Evolutionary conservation across 2,113 vertebrate genomes (phyloP).

Genomic region (Probosciger aterrimus): DNA sequence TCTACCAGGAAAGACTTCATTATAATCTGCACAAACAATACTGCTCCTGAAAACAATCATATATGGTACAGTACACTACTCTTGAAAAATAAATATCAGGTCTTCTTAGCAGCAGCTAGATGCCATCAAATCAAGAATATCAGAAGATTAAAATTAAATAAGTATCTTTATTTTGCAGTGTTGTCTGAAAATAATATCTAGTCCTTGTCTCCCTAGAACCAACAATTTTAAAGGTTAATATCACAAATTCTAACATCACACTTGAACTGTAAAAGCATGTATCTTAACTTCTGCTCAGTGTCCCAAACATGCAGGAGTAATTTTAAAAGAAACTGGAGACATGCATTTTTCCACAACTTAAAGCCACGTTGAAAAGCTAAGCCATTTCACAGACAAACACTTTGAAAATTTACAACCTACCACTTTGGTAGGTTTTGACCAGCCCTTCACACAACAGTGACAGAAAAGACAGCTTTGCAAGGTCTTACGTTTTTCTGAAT

Average conservation of each 20-base stretch:
- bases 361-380: background rate
- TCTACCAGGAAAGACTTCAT: background rate
- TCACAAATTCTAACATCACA: background rate
- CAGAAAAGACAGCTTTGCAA: background rate
- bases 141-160: background rate
- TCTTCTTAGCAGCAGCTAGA: background rate
- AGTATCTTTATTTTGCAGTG: background rate
- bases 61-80: background rate
- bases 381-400: background rate
- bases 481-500: conserved; percentile 79
- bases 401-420: background rate
- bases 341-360: background rate
- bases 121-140: background rate
- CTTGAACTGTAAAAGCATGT: background rate
- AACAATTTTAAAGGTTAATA: background rate
- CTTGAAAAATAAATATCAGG: background rate
- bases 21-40: background rate
- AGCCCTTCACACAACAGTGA: background rate
- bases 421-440: background rate
- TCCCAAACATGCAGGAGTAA: background rate
- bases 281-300: background rate
- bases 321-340: background rate
- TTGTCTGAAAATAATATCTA: background rate
- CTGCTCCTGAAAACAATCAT: background rate
- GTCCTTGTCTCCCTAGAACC: background rate